Evolutionary conservation across 2,113 vertebrate species (phyloP).

Genomic region (Bostrychus sinensis): DNA sequence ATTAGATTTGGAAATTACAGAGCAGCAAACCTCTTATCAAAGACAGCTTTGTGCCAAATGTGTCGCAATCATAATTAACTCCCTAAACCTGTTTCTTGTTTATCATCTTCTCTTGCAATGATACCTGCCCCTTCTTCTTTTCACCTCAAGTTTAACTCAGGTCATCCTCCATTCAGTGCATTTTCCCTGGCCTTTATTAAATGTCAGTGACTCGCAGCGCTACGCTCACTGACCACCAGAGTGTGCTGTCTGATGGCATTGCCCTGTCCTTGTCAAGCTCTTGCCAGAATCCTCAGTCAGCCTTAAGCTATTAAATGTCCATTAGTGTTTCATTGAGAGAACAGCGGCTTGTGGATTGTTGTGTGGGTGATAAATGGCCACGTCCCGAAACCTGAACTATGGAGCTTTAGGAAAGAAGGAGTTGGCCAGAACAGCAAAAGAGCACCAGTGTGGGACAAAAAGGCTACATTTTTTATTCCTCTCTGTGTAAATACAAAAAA

Average conservation of each 20-base stretch:
- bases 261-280: conserved; percentile 10
- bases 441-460: background rate
- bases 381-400: background rate
- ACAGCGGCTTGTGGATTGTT: conserved; percentile 9
- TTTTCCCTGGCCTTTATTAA: background rate
- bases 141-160: background rate
- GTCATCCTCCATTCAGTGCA: background rate
- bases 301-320: conserved; percentile 19
- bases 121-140: background rate
- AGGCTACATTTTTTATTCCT: background rate
- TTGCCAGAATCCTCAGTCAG: conserved; percentile 28
- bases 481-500: background rate
- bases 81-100: background rate
- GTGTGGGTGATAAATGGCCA: conserved; percentile 4
- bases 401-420: background rate
- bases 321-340: conserved; percentile 2
- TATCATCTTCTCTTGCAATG: background rate
- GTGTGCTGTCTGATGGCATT: conserved; percentile 56
- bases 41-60: background rate
- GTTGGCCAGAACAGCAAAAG: conserved; percentile 13
- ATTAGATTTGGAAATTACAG: conserved; percentile 6
- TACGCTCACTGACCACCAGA: conserved; percentile 58
- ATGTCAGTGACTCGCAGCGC: background rate
- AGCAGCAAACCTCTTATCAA: background rate
- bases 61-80: conserved; percentile 9